Evolutionary conservation across 1,140 invertebrate species (phyloP).

Genomic region (Drosophila pallidifrons): DNA sequence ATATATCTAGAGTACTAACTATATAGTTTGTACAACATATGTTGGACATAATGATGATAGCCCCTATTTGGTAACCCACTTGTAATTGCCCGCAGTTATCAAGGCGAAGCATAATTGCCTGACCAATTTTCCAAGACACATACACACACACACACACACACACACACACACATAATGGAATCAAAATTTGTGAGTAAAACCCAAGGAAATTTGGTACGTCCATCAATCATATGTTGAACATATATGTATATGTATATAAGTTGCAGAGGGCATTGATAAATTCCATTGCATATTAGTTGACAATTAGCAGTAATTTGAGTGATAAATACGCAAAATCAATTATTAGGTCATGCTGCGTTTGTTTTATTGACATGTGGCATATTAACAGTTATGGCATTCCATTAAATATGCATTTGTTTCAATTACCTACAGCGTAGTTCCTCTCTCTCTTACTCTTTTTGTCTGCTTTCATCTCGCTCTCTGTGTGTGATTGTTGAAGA

Average conservation of each 20-base stretch:
- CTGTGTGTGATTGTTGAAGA: conserved; percentile 34
- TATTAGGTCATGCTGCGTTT: conserved; percentile 46
- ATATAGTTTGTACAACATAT: conserved; percentile 6
- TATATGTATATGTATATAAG: conserved; percentile 2
- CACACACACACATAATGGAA: conserved; percentile 8
- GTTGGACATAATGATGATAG: conserved; percentile 38
- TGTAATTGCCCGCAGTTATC: conserved; percentile 51
- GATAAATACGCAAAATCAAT: conserved; percentile 79
- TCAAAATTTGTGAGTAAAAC: background rate
- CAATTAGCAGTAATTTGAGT: conserved; percentile 77
- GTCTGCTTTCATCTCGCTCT: conserved; percentile 2
- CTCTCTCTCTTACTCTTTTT: background rate
- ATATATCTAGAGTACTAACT: no score
- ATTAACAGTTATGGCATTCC: conserved; percentile 60
- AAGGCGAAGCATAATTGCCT: conserved; percentile 37
- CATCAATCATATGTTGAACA: background rate
- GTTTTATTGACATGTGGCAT: conserved; percentile 66
- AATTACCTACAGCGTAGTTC: conserved; percentile 52
- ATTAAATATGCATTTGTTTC: conserved; percentile 81
- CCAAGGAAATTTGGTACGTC: background rate
- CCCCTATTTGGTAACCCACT: conserved; percentile 14
- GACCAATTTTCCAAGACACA: conserved; percentile 17
- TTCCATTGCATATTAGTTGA: conserved; percentile 65
- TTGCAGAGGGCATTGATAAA: conserved; percentile 32
- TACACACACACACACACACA: background rate